These are phyloP conservation scores for Drosophila subobscura DNA, from an alignment of 1,140 invertebrate species.

Conservation along the genomic window DNA sequence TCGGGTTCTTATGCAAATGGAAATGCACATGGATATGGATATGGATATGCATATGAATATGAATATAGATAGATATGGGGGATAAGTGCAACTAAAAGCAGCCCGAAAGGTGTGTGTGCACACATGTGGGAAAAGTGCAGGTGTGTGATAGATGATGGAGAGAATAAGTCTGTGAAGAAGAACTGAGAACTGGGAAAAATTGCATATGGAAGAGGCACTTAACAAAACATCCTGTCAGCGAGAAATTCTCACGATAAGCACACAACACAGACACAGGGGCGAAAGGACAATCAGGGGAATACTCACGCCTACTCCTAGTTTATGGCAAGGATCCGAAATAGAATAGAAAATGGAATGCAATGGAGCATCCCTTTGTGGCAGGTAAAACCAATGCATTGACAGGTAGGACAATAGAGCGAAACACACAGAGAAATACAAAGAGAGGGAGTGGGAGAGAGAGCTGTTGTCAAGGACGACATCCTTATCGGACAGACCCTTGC, in stretches of 20 bases:
- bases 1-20: conserved; percentile 25
- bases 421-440: background rate
- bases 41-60: conserved; percentile 22
- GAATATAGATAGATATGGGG: background rate
- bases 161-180: background rate
- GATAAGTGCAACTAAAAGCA: conserved; percentile 19
- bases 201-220: conserved; percentile 1
- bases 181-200: conserved; percentile 8
- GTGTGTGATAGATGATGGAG: conserved; percentile 28
- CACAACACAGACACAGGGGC: conserved; percentile 2
- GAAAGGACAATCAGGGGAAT: conserved; percentile 13
- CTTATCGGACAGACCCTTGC: too few relatives aligned
- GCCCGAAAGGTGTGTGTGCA: conserved; percentile 22
- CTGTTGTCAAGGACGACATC: too few relatives aligned
- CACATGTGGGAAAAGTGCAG: conserved; percentile 32
- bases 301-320: background rate
- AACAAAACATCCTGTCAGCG: conserved; percentile 26
- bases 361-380: too few relatives aligned
- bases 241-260: conserved; percentile 33
- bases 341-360: too few relatives aligned
- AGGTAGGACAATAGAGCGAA: background rate
- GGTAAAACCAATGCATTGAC: too few relatives aligned
- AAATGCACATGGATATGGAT: conserved; percentile 25
- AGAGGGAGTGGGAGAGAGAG: background rate
- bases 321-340: background rate